phyloP scores from a whole-genome alignment of 2,113 vertebrate genomes.

The Capricornis sumatraensis region DNA sequence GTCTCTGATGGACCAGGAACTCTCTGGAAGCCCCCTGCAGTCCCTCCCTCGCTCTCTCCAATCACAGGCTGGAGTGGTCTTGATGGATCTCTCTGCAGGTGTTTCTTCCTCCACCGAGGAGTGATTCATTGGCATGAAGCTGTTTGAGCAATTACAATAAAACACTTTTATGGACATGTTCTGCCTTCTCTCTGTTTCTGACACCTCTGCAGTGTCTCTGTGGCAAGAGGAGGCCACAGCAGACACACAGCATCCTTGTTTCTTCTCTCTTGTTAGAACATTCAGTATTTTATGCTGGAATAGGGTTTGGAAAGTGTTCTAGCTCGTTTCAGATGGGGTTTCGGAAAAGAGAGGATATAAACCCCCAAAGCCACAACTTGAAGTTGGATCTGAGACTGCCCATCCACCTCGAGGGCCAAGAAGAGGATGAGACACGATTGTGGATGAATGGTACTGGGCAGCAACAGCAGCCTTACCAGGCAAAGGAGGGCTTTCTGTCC shows the following conservation, averaged over 20 bases:
- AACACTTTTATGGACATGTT: neutral
- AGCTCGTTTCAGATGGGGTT: neutral
- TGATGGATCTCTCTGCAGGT: constrained; percentile 12
- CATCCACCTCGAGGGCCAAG: neutral
- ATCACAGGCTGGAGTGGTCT: neutral
- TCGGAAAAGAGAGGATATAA: neutral
- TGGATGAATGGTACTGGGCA: neutral
- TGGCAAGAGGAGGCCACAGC: neutral
- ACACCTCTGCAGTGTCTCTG: neutral
- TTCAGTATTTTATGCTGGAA: neutral
- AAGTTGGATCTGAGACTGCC: neutral
- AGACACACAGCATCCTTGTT: neutral
- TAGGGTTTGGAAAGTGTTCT: neutral
- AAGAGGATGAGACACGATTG: neutral
- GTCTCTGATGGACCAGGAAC: neutral
- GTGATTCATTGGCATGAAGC: constrained; percentile 30
- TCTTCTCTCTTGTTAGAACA: neutral
- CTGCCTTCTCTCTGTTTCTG: neutral
- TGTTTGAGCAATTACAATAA: neutral
- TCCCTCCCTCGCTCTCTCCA: neutral
- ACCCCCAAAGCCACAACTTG: neutral
- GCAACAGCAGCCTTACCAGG: neutral
- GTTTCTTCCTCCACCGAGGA: neutral
- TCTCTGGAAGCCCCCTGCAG: neutral
- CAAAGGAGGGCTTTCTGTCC: neutral